Conservation (phyloP, 1,140 invertebrate genomes). For the Chrysoperla carnea region DNA sequence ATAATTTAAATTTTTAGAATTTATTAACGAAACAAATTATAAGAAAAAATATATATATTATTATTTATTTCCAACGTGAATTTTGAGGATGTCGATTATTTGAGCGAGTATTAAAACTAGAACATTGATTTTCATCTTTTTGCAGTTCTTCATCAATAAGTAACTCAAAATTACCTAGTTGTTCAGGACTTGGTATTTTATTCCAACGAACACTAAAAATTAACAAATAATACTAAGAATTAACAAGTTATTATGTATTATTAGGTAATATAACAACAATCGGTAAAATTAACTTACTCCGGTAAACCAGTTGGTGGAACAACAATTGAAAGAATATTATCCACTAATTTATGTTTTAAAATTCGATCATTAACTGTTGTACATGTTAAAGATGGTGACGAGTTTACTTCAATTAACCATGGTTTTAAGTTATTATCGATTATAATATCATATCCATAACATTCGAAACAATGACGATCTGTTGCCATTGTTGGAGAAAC, state of each 20-base stretch:
- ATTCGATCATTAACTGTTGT: slow-evolving; percentile 93
- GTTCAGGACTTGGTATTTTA: slow-evolving; percentile 62
- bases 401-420: slow-evolving; percentile 76
- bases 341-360: slow-evolving; percentile 89
- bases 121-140: not conserved
- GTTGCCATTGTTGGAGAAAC: slow-evolving; percentile 59
- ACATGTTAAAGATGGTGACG: slow-evolving; percentile 84
- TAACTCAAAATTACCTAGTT: slow-evolving; percentile 76
- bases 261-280: no score
- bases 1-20: no score
- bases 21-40: no score
- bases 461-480: slow-evolving; percentile 68
- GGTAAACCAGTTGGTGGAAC: slow-evolving; percentile 76
- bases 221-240: not conserved
- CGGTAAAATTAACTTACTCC: slow-evolving; percentile 38
- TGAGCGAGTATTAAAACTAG: not conserved
- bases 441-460: slow-evolving; percentile 74
- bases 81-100: no score
- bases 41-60: no score
- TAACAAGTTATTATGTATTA: no score
- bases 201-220: slow-evolving; percentile 68
- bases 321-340: slow-evolving; percentile 85
- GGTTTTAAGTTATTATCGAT: slow-evolving; percentile 73
- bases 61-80: no score
- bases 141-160: slow-evolving; percentile 70